Evolutionary conservation across 2,797 vertebrate genomes (phyloP).

Genomic region (Fistularia tabacaria): DNA sequence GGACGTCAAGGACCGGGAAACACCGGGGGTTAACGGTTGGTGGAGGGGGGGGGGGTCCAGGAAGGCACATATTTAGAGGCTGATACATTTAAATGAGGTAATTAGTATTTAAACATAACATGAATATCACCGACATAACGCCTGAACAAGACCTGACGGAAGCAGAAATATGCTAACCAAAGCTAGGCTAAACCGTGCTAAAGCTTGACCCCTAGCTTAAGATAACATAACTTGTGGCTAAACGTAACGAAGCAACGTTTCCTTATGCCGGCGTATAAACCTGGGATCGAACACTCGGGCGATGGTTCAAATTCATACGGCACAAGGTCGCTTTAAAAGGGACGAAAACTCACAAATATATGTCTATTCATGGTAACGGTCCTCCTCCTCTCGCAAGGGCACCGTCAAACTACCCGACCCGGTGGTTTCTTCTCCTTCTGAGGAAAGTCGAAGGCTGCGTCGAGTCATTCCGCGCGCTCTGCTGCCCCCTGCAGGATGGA

Average conservation of each 20-base stretch:
- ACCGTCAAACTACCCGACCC: slow-evolving; percentile 15
- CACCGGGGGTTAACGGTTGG: background rate
- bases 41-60: too few species aligned
- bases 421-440: slow-evolving; percentile 11
- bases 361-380: slow-evolving; percentile 48
- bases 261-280: rapidly evolving
- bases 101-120: too few species aligned
- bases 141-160: too few species aligned
- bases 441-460: rapidly evolving
- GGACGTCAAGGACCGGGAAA: background rate
- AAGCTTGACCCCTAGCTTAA: slow-evolving; percentile 39
- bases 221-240: background rate
- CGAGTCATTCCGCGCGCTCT: background rate
- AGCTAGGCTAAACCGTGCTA: background rate
- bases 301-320: background rate
- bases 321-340: rapidly evolving
- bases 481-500: slow-evolving; percentile 11
- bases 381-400: slow-evolving; percentile 36
- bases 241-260: rapidly evolving
- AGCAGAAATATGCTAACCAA: too few species aligned
- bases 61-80: too few species aligned
- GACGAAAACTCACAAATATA: slow-evolving; percentile 40
- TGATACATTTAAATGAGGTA: too few species aligned
- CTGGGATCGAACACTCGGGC: background rate
- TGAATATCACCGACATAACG: too few species aligned